Base-by-base conservation (phyloP, 2,113 vertebrate genomes). In the Chamaetylas fuelleborni region DNA sequence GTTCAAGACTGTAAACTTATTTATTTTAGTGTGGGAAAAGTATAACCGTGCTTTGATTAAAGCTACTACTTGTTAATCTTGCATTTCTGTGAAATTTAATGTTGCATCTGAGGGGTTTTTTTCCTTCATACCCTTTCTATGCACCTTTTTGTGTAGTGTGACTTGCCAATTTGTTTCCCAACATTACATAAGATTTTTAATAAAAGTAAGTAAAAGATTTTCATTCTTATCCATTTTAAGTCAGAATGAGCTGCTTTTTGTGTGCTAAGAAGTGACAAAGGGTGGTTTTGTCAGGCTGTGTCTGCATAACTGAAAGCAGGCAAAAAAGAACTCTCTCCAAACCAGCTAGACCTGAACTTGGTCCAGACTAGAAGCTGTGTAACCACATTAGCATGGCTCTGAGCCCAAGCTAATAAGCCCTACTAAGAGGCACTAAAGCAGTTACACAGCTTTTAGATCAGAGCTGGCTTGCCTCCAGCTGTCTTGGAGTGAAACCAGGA, bases 281-380 rank as follows among this genome's bases (percentile, higher is more conserved):
- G 9, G 16, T 60, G 29, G 5, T 70, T 92, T 93, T 96, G 69
- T 94, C 23, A 16, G 33, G 51, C 70, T 66, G 4, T 7, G 19
- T 74, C 81, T 87, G 57, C 61, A 64, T 23, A 65, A 71, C 43
- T 67, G 62, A 92, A 90, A 53, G 53, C 56, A 78, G 53, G 60
- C 56, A 66, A 66, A 78, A 56, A 60, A 78, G 51, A 87, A 36
- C 38, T 78, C 51, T 9, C 34, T 91, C 78, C 65, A 94, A 94
- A 82, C 65, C 84, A 92, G 48, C 56, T 74, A 86, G 65, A 91
- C 60, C 93, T 96, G 96, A 95, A 92, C 26, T 74, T 89, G 51
- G 61, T 95, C 93, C 92, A 96, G 90, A 87, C 81, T 89, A 93
- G 96, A 92, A 96, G 95, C 96, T 93, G 92, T 71, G 92, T 90